Conservation (phyloP, 2,797 vertebrate genomes). For the Toxotes lorentzi region DNA sequence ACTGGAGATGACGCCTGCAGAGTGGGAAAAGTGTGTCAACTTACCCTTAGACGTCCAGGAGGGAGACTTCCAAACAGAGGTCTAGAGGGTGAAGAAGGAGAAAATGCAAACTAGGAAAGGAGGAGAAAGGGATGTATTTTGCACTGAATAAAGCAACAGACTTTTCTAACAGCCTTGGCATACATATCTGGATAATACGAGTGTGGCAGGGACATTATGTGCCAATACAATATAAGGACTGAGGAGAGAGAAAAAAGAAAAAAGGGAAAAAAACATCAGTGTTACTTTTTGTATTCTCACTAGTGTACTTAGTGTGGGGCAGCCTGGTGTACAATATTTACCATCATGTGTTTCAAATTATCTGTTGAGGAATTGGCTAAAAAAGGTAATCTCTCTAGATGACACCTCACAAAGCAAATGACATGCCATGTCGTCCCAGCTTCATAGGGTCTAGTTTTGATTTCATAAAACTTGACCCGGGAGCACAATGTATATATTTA, state of each 20-base stretch:
- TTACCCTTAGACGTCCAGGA: constrained; percentile 99
- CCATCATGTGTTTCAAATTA: constrained; percentile 99
- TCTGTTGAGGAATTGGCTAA: constrained; percentile 96
- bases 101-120: constrained; percentile 75
- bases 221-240: constrained; percentile 89
- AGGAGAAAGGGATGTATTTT: constrained; percentile 88
- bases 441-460: constrained; percentile 97
- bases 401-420: constrained; percentile 96
- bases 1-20: constrained; percentile 97
- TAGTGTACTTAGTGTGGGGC: constrained; percentile 94
- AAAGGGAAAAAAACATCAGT: constrained; percentile 82
- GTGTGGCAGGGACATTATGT: constrained; percentile 92
- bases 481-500: constrained; percentile 99
- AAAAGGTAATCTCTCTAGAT: constrained; percentile 94
- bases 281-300: constrained; percentile 94
- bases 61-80: constrained; percentile 99
- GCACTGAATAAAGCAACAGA: constrained; percentile 94
- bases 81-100: constrained; percentile 84
- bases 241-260: constrained; percentile 69
- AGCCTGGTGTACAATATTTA: constrained; percentile 99
- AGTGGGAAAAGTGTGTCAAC: constrained; percentile 99
- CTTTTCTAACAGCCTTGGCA: constrained; percentile 93
- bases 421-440: constrained; percentile 97
- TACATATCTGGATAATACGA: constrained; percentile 91
- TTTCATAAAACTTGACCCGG: constrained; percentile 96